Percentiles rank a stretch among this genome's conserved stretches.
Conservation (phyloP, 2,113 vertebrate genomes). For the Equus przewalskii region DNA sequence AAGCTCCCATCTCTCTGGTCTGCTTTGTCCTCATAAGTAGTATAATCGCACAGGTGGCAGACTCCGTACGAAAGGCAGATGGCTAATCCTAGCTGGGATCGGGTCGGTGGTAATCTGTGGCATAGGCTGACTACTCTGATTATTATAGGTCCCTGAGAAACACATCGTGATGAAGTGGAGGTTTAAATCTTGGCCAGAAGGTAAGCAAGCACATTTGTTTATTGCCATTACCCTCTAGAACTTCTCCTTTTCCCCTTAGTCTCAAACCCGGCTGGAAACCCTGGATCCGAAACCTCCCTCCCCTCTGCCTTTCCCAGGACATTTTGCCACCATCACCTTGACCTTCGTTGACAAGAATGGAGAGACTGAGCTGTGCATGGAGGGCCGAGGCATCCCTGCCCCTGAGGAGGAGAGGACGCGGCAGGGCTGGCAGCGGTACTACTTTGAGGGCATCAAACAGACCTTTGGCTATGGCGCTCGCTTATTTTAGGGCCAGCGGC, state of each 20-base stretch:
- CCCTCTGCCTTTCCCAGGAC: constrained; percentile 88
- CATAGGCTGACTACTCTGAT: not conserved
- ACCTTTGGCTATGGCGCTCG: constrained; percentile 95
- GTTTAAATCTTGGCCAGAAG: constrained; percentile 96
- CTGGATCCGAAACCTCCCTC: not conserved
- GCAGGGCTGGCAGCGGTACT: constrained; percentile 96
- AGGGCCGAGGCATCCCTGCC: constrained; percentile 92
- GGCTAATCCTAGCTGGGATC: not conserved
- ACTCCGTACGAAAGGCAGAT: not conserved
- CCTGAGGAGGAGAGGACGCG: constrained; percentile 93
- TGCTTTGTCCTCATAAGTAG: not conserved
- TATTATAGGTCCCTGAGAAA: constrained; percentile 91
- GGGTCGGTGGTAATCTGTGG: rapidly evolving
- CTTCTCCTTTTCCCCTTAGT: not conserved
- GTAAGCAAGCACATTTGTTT: constrained; percentile 86
- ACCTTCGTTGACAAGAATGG: constrained; percentile 91
- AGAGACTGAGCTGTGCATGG: constrained; percentile 92
- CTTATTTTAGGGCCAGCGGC: constrained; percentile 89
- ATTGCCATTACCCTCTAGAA: not conserved
- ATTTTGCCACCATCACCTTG: constrained; percentile 93
- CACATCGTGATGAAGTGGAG: constrained; percentile 96
- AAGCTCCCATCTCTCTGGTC: not conserved
- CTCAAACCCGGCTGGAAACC: not conserved
- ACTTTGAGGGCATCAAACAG: constrained; percentile 97
- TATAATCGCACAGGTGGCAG: not conserved